Percentiles rank a stretch among this genome's conserved stretches.
phyloP scores from a whole-genome alignment of 2,797 vertebrate genomes.

The Pseudomugil gertrudae region DNA sequence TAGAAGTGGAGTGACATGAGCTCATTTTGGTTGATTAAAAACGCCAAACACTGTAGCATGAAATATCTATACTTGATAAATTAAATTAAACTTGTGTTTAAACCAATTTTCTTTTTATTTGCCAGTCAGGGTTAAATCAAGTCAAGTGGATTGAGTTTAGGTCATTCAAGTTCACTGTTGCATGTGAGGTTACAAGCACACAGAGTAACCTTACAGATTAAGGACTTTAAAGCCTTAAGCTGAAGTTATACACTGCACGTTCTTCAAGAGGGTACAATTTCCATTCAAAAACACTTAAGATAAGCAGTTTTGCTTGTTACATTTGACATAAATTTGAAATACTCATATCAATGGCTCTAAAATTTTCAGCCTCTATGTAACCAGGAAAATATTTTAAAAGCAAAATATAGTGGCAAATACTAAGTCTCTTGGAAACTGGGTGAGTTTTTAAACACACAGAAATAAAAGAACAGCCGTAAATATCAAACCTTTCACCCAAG shows the following conservation, averaged over 20 bases:
- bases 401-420: background rate
- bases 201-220: slow-evolving; percentile 15
- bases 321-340: background rate
- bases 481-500: background rate
- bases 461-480: background rate
- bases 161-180: slow-evolving; percentile 14
- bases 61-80: no score
- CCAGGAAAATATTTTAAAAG: background rate
- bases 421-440: background rate
- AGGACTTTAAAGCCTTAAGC: background rate
- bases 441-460: background rate
- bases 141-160: background rate
- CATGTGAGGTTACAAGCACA: slow-evolving; percentile 20
- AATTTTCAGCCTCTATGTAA: background rate
- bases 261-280: background rate
- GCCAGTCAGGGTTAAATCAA: background rate
- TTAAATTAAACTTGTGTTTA: no score
- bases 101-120: background rate
- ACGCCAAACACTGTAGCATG: no score
- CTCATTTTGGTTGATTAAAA: no score
- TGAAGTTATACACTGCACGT: background rate
- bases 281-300: slow-evolving; percentile 5
- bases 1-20: no score
- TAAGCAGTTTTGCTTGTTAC: background rate
- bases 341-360: background rate